Conservation (phyloP, 2,888 invertebrate species). For the Ophioninae sp. region DNA sequence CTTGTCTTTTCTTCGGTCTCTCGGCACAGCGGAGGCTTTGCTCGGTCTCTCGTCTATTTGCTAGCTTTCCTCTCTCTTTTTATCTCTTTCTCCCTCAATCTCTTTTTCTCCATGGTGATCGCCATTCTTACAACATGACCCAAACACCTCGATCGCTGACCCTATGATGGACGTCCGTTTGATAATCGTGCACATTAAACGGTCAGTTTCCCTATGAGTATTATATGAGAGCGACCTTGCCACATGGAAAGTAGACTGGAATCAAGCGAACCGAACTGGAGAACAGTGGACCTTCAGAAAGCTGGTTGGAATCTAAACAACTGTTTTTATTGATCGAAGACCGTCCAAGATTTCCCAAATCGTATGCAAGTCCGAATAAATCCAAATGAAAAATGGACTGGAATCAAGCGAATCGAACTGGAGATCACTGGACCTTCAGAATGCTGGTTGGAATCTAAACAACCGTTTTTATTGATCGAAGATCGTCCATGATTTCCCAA, state of each 20-base stretch:
- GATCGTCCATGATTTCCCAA: too few relatives aligned
- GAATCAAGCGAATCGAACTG: too few relatives aligned
- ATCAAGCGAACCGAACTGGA: conserved; percentile 18
- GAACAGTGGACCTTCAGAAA: conserved; percentile 4
- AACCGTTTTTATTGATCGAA: background rate
- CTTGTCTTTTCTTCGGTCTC: conserved; percentile 68
- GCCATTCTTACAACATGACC: conserved; percentile 8
- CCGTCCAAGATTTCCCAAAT: background rate
- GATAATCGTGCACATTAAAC: conserved; percentile 27
- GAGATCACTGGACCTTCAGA: too few relatives aligned
- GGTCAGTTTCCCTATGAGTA: conserved; percentile 27
- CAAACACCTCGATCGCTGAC: conserved; percentile 49
- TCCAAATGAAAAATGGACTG: too few relatives aligned
- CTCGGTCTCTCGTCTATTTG: conserved; percentile 39
- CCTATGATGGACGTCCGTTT: conserved; percentile 30
- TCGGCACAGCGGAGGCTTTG: conserved; percentile 29
- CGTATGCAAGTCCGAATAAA: too few relatives aligned
- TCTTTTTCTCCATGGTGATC: background rate
- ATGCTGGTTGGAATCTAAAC: too few relatives aligned
- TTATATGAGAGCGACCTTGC: conserved; percentile 54
- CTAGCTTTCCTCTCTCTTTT: background rate
- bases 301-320: conserved; percentile 29
- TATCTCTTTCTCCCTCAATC: conserved; percentile 12
- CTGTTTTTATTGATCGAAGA: conserved; percentile 53
- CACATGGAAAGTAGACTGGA: conserved; percentile 51